phyloP scores from a whole-genome alignment of 2,888 invertebrate species.

The Acholoe squamosa region DNA sequence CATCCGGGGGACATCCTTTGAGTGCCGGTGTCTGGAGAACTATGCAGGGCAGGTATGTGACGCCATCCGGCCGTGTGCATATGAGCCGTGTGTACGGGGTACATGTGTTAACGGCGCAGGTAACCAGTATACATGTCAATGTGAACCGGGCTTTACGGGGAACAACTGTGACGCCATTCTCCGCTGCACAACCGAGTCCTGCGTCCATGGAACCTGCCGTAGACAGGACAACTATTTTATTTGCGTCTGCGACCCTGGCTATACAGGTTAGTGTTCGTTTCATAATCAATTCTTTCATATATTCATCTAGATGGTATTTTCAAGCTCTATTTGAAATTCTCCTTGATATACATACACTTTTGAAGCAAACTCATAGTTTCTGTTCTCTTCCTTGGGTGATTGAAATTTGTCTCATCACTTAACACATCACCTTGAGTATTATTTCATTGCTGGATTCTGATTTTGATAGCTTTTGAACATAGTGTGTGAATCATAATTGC shows the following conservation, averaged over 20 bases:
- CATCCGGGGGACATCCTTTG: constrained; percentile 61
- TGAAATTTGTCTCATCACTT: too few species aligned
- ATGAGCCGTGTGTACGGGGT: constrained; percentile 67
- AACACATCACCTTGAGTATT: too few species aligned
- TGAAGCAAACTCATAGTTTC: too few species aligned
- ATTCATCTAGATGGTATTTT: background rate
- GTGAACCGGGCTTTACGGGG: constrained; percentile 69
- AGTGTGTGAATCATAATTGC: too few species aligned
- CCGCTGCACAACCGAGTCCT: constrained; percentile 73
- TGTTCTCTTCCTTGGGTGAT: too few species aligned
- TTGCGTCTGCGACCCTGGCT: constrained; percentile 76
- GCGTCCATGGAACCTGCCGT: constrained; percentile 76
- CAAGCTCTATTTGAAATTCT: too few species aligned
- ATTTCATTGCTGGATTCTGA: too few species aligned
- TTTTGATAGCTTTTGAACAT: too few species aligned
- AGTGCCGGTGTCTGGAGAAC: constrained; percentile 63
- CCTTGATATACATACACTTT: too few species aligned
- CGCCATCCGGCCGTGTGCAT: constrained; percentile 64
- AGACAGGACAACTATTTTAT: constrained; percentile 38
- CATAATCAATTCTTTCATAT: background rate
- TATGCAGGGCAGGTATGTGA: constrained; percentile 68
- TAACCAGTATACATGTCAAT: constrained; percentile 69
- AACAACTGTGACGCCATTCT: constrained; percentile 69
- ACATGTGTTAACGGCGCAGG: constrained; percentile 68
- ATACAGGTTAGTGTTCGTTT: constrained; percentile 72